Conservation (phyloP, 1,140 invertebrate species). For the Saccostrea glomerata region DNA sequence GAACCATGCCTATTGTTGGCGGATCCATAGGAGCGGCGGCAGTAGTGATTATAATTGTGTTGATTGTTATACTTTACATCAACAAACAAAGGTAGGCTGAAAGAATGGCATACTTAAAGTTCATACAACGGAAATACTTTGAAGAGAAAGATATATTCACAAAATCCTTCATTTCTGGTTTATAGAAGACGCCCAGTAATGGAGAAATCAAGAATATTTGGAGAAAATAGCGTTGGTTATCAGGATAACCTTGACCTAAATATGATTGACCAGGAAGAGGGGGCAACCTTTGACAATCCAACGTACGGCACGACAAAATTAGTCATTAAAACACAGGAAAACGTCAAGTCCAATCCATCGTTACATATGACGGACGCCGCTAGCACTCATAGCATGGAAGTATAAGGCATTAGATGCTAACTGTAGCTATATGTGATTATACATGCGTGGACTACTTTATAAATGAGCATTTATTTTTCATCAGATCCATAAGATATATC, state of each 20-base stretch:
- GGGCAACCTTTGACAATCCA: background rate
- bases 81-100: background rate
- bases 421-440: too few relatives aligned
- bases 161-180: background rate
- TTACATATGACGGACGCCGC: background rate
- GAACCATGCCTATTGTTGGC: background rate
- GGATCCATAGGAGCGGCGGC: background rate
- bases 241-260: background rate
- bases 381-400: background rate
- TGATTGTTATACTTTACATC: background rate
- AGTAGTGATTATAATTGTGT: background rate
- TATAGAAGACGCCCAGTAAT: background rate
- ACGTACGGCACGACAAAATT: background rate
- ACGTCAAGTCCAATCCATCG: background rate
- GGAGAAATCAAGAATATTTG: background rate
- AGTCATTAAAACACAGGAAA: background rate
- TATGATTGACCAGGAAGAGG: constrained; percentile 10
- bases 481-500: too few relatives aligned
- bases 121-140: background rate
- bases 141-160: background rate
- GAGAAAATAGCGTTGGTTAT: background rate
- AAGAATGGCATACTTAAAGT: background rate
- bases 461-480: too few relatives aligned
- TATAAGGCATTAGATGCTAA: background rate
- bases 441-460: too few relatives aligned